Base-by-base conservation (phyloP, 2,797 vertebrate genomes). In the Martes flavigula region DNA sequence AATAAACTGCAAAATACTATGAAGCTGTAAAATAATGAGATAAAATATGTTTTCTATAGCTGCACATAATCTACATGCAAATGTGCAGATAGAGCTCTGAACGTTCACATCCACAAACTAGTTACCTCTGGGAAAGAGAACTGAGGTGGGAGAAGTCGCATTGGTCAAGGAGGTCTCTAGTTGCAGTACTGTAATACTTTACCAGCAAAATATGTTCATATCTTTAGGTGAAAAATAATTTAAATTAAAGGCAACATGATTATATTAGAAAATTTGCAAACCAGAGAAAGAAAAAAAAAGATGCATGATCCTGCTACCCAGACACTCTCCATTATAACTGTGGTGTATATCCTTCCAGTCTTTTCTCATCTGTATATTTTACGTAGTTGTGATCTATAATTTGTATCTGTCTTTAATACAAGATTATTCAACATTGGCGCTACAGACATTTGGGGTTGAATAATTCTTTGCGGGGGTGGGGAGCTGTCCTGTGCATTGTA, bases 231-330 rank as follows among this genome's bases (percentile, higher is more conserved):
- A 43, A 83, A 75, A 81, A 68, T 87, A 85, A 84, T 78, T 90
- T 46, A 78, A 91, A 72, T 78, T 96, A 88, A 97, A 92, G 38
- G 51, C 87, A 79, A 81, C 23, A 54, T 48, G 66, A 54, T 83
- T 95, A 62, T 23, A 78, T 83, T 87, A 83, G 32, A 92, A 88
- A 88, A 48, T 60, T n/a, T 88, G 20, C 66, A 91, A 94, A 58
- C 35, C 58, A 83, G 56, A 79, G 62, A 32, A 92, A 96, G 54
- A 11, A 38, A 62, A 88, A 88, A 97, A 72, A 66, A 18, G 15
- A 72, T 75, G 11, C 14, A 93, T 51, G 73, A 68, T 93, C 58
- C 10, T 92, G 25, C 17, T 12, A 85, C 7, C 14, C 17, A 85
- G 20, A 68, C 48, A 75, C 32, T 70, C 54, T 23, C 25, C 43